Evolutionary conservation across 2,113 vertebrate genomes (phyloP), one percentile per base, ranked within the genome.

Genomic region (cattle (Bos taurus)): DNA sequence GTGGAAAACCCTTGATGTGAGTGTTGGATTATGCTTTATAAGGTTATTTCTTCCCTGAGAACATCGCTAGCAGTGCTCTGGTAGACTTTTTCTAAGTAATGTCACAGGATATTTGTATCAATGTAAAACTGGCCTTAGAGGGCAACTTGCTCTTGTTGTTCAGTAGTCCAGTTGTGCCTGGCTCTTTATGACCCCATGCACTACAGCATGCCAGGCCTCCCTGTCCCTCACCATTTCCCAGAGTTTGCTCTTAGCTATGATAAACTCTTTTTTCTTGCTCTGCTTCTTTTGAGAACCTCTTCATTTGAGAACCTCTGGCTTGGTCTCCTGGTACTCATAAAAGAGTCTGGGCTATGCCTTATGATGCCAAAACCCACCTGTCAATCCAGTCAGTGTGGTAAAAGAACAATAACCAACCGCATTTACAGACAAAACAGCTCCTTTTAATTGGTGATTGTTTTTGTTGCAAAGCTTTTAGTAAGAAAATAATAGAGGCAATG

Each of bases 311-410:
- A 23, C 87, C 46, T 94, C 82, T 97, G 60, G 59, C 56, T 98
- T 97, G 82, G 71, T 97, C 82, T 96, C 95, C 62, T 88, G 81
- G 48, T 97, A 90, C 84, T 97, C 82, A 89, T 98, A 94, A 96
- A 97, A 60, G 77, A 91, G 96, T 94, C 81, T 86, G 92, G 46
- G 60, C 56, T 96, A 50, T 71, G 30, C 67, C 97, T 96, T 93
- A 81, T 89, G 60, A 90, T 97, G 83, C 82, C 92, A 95, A 94
- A 97, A 94, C 36, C 60, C 50, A 81, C 52, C 26, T 52, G 90
- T 95, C 97, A 97, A 78, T 85, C 43, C 25, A 88, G 88, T 95
- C 90, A 94, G 46, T 94, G 80, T 83, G 43, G 14, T 83, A 94
- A 92, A 40, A 87, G 88, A 88, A 94, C n/a, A 96, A 86, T 14